Percentiles rank a stretch among this genome's conserved stretches.
Evolutionary conservation across 2,797 vertebrate species (phyloP).

Genomic region (Clarias fuscus): DNA sequence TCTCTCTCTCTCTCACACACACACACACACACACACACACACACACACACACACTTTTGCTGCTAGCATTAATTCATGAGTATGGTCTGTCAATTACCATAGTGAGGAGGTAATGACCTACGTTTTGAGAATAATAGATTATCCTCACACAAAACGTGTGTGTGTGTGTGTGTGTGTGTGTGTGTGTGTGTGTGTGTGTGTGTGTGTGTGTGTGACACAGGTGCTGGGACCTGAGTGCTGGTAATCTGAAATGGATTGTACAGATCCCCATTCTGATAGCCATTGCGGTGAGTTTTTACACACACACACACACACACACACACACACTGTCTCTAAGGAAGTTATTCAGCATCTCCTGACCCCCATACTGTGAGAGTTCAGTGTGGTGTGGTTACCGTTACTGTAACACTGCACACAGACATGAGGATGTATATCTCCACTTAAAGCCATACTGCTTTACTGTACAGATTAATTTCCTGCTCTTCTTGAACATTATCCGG

Average conservation of each 20-base stretch:
- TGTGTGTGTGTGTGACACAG: slow-evolving; percentile 68
- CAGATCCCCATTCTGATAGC: slow-evolving; percentile 94
- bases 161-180: slow-evolving; percentile 39
- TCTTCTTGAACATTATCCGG: slow-evolving; percentile 97
- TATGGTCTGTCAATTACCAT: neutral
- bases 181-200: no score
- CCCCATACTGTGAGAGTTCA: neutral
- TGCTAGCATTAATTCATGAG: neutral
- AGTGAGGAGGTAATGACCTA: no score
- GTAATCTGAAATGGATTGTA: slow-evolving; percentile 95
- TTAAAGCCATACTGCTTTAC: slow-evolving; percentile 2
- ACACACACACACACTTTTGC: neutral
- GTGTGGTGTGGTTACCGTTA: neutral
- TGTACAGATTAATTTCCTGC: slow-evolving; percentile 91
- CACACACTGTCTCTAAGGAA: no score
- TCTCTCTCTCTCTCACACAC: neutral
- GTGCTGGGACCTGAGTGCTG: slow-evolving; percentile 97
- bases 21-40: slow-evolving; percentile 9
- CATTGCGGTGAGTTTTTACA: slow-evolving; percentile 84
- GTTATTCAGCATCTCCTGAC: neutral
- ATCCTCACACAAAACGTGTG: neutral
- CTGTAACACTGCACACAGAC: neutral
- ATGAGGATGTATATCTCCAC: neutral
- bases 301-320: slow-evolving; percentile 9
- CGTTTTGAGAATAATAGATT: neutral